Evolutionary conservation across 2,888 invertebrate genomes (phyloP).

Genomic region (Chrysodeixis includens): DNA sequence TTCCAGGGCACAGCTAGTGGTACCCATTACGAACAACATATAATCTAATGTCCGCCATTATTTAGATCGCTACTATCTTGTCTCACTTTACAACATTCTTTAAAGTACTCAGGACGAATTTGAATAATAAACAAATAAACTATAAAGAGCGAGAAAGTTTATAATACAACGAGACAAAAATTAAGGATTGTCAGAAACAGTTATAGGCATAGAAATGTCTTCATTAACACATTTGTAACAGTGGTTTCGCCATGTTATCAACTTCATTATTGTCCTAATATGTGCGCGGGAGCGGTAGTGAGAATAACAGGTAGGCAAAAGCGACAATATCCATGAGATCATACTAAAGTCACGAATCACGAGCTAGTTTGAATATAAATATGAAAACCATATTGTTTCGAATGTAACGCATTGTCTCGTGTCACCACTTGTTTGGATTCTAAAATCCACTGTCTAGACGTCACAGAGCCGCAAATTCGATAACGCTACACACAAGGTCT

Average conservation of each 20-base stretch:
- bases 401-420: conserved; percentile 23
- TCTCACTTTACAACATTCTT: not conserved
- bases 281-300: conserved; percentile 24
- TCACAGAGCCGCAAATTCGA: conserved; percentile 44
- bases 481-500: conserved; percentile 37
- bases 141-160: conserved; percentile 50
- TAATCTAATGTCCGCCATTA: not conserved
- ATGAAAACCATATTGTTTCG: conserved; percentile 54
- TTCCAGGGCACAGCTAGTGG: not conserved
- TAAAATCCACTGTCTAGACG: conserved; percentile 48
- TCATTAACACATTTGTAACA: conserved; percentile 30
- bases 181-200: conserved; percentile 42
- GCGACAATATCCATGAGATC: conserved; percentile 49
- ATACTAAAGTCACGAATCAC: conserved; percentile 51
- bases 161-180: conserved; percentile 38
- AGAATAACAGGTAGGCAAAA: conserved; percentile 44
- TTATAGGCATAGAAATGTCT: conserved; percentile 37
- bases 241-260: conserved; percentile 30
- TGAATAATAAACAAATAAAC: conserved; percentile 8
- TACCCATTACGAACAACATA: not conserved
- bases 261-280: conserved; percentile 32
- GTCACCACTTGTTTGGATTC: conserved; percentile 56
- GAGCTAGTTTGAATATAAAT: conserved; percentile 44
- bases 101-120: not conserved
- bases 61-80: not conserved